phyloP scores from a whole-genome alignment of 2,797 vertebrate species.

The Botia almorhae region DNA sequence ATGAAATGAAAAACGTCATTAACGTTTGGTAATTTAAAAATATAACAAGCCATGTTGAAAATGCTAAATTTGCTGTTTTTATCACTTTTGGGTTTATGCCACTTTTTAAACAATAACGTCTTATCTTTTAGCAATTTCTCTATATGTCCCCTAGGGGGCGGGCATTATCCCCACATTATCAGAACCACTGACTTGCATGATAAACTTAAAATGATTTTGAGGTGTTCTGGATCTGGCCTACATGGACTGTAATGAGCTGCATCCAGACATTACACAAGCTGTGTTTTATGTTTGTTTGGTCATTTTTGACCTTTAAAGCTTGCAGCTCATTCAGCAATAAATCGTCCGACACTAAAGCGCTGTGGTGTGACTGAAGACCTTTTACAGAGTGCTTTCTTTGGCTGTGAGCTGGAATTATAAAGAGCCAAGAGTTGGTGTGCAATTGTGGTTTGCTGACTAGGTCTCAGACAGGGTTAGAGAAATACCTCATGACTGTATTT shows the following conservation, averaged over 20 bases:
- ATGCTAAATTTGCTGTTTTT: too few relatives aligned
- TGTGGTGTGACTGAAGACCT: conserved; percentile 4
- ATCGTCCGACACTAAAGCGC: not conserved
- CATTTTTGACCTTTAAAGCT: conserved; percentile 11
- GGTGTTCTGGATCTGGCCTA: too few relatives aligned
- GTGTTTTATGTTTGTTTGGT: conserved; percentile 3
- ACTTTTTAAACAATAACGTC: too few relatives aligned
- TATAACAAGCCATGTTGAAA: too few relatives aligned
- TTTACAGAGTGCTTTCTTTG: conserved; percentile 39
- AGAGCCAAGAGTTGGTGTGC: conserved; percentile 41
- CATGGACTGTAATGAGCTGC: too few relatives aligned
- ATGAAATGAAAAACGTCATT: too few relatives aligned
- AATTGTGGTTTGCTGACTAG: conserved; percentile 63
- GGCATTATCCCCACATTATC: not conserved
- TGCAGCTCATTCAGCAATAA: conserved; percentile 18
- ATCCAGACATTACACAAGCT: not conserved
- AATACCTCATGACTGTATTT: conserved; percentile 34
- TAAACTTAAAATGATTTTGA: not conserved
- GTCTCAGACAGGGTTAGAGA: conserved; percentile 34
- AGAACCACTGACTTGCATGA: not conserved
- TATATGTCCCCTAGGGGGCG: not conserved
- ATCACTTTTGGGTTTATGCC: too few relatives aligned
- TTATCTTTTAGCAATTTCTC: not conserved
- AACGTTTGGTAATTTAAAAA: too few relatives aligned
- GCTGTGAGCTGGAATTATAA: conserved; percentile 37